Percentiles rank a stretch among this genome's conserved stretches.
phyloP scores from a whole-genome alignment of 2,113 vertebrate genomes.

The Okapia johnstoni region DNA sequence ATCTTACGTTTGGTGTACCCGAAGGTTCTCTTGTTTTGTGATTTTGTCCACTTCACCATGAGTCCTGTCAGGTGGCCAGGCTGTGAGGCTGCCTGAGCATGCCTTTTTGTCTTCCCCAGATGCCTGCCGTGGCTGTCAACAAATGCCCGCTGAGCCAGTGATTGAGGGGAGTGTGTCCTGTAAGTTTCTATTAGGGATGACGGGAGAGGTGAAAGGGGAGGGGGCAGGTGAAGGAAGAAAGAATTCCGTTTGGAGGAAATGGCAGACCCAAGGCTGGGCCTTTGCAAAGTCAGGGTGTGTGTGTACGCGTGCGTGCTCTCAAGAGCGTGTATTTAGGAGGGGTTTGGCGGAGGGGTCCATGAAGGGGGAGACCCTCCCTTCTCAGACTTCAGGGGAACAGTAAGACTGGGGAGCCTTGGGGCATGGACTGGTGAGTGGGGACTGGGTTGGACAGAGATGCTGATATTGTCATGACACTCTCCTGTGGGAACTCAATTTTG shows the following conservation, averaged over 20 bases:
- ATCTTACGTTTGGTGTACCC: not conserved
- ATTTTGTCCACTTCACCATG: not conserved
- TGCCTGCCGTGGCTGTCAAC: not conserved
- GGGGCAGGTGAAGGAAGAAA: not conserved
- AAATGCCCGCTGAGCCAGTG: not conserved
- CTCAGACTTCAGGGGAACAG: not conserved
- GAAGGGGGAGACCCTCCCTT: not conserved
- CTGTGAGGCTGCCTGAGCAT: not conserved
- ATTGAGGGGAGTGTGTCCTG: not conserved
- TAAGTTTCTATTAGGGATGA: not conserved
- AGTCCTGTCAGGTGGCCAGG: not conserved
- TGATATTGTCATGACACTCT: not conserved
- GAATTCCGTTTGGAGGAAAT: not conserved
- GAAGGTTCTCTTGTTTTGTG: not conserved
- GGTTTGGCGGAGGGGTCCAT: not conserved
- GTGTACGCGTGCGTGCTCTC: accelerated
- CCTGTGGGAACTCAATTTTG: not conserved
- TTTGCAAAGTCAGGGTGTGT: not conserved
- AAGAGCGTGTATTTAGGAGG: not conserved
- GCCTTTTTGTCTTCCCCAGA: not conserved
- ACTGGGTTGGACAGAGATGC: not conserved
- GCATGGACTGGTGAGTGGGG: not conserved
- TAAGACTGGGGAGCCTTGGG: not conserved
- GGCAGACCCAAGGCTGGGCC: not conserved
- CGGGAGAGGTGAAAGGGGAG: not conserved